Conservation (phyloP, 2,113 vertebrate genomes). For the Diphyllodes magnificus region DNA sequence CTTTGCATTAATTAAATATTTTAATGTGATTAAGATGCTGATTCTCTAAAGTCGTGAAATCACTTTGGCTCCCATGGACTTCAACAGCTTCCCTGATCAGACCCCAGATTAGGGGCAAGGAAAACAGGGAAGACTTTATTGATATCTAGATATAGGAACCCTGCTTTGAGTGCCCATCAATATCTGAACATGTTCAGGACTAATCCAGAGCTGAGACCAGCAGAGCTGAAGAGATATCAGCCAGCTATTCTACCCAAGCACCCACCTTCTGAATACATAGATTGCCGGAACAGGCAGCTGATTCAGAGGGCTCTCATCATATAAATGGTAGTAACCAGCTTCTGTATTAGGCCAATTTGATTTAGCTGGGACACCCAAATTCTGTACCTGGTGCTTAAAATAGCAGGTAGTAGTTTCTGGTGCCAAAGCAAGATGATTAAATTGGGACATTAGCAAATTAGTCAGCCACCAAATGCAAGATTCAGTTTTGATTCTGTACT, state of each 20-base stretch:
- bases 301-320: neutral
- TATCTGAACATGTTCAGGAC: neutral
- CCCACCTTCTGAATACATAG: neutral
- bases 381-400: neutral
- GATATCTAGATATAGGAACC: neutral
- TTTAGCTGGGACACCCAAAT: neutral
- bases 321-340: neutral
- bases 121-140: neutral
- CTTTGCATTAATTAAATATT: neutral
- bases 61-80: neutral
- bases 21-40: neutral
- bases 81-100: neutral
- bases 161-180: neutral
- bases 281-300: neutral
- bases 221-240: neutral
- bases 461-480: neutral
- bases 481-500: neutral
- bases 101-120: neutral
- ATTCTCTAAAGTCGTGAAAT: neutral
- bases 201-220: neutral
- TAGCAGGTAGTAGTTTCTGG: neutral
- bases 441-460: neutral
- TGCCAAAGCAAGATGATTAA: neutral
- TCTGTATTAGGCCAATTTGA: neutral
- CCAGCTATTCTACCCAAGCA: neutral